These are phyloP conservation scores for Coendou prehensilis DNA, from an alignment of 2,797 vertebrate species.

Conservation along the genomic window DNA sequence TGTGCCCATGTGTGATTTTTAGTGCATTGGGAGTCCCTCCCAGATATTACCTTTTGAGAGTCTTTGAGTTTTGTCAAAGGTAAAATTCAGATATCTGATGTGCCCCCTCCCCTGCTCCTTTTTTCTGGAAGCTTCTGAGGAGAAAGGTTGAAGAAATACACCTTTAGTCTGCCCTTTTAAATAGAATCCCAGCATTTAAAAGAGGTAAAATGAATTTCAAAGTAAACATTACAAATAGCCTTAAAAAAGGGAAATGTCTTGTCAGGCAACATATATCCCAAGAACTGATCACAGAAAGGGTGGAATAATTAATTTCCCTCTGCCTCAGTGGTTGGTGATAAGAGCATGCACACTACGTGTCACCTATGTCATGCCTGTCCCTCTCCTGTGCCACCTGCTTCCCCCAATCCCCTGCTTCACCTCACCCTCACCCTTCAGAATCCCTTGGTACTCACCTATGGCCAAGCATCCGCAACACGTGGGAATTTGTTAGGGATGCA, in stretches of 20 bases:
- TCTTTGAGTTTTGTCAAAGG: conserved; percentile 24
- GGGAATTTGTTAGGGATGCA: neutral
- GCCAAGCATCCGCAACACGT: neutral
- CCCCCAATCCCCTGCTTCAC: no score
- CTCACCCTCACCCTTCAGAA: neutral
- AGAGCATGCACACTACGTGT: neutral
- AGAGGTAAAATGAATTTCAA: conserved; percentile 47
- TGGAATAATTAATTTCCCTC: neutral
- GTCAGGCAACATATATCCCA: neutral
- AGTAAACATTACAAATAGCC: neutral
- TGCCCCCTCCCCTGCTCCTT: neutral
- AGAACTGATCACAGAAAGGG: neutral
- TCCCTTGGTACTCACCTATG: neutral
- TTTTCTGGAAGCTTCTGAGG: conserved; percentile 3
- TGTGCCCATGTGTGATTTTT: neutral
- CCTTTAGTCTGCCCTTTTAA: conserved; percentile 43
- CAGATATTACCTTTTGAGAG: neutral
- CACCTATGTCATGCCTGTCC: neutral
- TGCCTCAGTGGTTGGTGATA: no score
- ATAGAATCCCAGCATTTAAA: conserved; percentile 6
- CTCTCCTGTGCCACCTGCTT: neutral
- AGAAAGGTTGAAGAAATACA: neutral
- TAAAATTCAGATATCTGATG: neutral
- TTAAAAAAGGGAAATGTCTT: neutral
- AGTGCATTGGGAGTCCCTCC: neutral